These are phyloP conservation scores for Latrodectus hesperus DNA, from an alignment of 2,888 invertebrate species.

Conservation along the genomic window DNA sequence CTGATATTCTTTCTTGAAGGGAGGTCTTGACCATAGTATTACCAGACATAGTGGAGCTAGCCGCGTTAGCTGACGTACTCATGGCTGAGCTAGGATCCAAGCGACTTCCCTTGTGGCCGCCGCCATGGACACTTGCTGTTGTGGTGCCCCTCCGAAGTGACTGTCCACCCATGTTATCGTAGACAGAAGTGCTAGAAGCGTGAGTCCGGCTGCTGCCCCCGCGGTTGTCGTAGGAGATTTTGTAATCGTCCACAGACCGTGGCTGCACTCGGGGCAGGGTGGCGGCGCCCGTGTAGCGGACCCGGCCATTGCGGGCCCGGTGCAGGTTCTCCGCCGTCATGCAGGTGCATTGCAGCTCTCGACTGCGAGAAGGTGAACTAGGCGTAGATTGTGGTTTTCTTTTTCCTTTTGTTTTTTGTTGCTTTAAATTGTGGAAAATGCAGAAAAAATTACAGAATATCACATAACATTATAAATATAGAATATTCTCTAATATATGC, in stretches of 20 bases:
- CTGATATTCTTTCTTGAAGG: slow-evolving; percentile 55
- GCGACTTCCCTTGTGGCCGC: slow-evolving; percentile 22
- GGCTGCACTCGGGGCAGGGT: slow-evolving; percentile 71
- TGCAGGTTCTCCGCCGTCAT: slow-evolving; percentile 89
- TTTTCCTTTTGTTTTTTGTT: slow-evolving; percentile 77
- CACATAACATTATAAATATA: too few relatives aligned
- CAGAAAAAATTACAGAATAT: background rate
- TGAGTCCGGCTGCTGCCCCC: slow-evolving; percentile 85
- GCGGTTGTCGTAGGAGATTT: slow-evolving; percentile 61
- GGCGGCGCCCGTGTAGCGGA: slow-evolving; percentile 71
- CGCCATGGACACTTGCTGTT: slow-evolving; percentile 63
- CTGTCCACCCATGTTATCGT: slow-evolving; percentile 82
- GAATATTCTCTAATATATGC: too few relatives aligned
- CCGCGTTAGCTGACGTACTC: slow-evolving; percentile 14
- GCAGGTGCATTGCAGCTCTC: slow-evolving; percentile 92
- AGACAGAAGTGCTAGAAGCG: slow-evolving; percentile 87
- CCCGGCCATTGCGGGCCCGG: slow-evolving; percentile 79
- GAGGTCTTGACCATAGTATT: slow-evolving; percentile 50
- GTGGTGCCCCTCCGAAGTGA: slow-evolving; percentile 67
- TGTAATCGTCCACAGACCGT: slow-evolving; percentile 64
- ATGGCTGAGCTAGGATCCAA: slow-evolving; percentile 21
- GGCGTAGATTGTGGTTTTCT: slow-evolving; percentile 94
- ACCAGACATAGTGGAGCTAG: slow-evolving; percentile 1
- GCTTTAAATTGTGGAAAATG: slow-evolving; percentile 12
- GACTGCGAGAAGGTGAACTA: slow-evolving; percentile 89